A percentile compares a stretch with the other conserved stretches of the same genome.
phyloP scores from a whole-genome alignment of 1,140 invertebrate species.

The Ericerus pela region DNA sequence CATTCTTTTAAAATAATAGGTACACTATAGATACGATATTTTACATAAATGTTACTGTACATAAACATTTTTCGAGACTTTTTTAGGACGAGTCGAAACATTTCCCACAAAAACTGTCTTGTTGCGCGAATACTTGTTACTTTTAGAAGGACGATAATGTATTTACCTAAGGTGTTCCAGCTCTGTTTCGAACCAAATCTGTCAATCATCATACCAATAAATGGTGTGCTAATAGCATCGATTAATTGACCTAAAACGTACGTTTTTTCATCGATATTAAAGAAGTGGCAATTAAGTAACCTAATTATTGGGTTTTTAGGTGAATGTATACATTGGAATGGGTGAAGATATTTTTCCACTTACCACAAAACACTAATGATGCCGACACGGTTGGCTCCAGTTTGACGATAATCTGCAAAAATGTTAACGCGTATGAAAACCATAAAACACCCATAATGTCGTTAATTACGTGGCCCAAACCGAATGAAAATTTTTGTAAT shows the following conservation, averaged over 20 bases:
- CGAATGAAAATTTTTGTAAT: conserved; percentile 45
- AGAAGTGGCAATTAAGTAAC: not conserved
- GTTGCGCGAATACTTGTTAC: no score
- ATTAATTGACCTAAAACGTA: conserved; percentile 59
- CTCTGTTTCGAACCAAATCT: conserved; percentile 53
- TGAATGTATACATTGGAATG: not conserved
- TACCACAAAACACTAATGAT: conserved; percentile 54
- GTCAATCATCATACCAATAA: conserved; percentile 72
- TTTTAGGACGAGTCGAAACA: no score
- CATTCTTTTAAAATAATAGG: no score
- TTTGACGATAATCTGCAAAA: conserved; percentile 59
- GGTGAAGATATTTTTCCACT: conserved; percentile 19
- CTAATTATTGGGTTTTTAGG: not conserved
- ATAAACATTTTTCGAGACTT: no score
- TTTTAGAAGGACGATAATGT: no score
- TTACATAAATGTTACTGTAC: no score
- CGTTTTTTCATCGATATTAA: not conserved
- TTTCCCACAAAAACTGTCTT: no score
- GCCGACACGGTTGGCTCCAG: conserved; percentile 62
- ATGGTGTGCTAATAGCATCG: conserved; percentile 71
- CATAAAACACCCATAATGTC: conserved; percentile 83
- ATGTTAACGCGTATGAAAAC: conserved; percentile 84
- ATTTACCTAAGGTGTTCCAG: conserved; percentile 81
- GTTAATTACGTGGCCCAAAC: conserved; percentile 78
- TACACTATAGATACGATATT: no score